Conservation (phyloP, 2,113 vertebrate genomes). For the Alouatta palliata region DNA sequence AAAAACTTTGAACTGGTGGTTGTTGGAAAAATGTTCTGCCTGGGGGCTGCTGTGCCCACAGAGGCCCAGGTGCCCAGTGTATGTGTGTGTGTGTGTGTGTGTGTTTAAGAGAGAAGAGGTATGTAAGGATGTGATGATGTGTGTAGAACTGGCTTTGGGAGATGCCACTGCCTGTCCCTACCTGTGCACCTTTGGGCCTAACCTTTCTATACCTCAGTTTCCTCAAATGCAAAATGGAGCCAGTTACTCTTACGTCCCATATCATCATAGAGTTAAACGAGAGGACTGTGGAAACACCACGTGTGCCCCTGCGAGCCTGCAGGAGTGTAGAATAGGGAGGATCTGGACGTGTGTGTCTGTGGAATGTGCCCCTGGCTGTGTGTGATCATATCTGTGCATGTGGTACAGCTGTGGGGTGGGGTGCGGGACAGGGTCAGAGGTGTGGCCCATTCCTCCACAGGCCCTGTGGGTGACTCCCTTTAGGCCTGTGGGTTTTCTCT, state of each 20-base stretch:
- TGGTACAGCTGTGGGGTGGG: not conserved
- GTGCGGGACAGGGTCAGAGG: not conserved
- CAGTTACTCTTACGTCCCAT: not conserved
- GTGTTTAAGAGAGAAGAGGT: too few relatives aligned
- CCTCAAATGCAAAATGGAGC: not conserved
- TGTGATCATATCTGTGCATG: rapidly evolving
- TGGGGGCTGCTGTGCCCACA: not conserved
- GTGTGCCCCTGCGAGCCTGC: rapidly evolving
- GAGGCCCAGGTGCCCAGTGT: not conserved
- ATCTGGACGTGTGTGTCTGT: rapidly evolving
- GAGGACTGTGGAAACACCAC: not conserved
- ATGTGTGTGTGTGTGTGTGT: too few relatives aligned
- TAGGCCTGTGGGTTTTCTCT: not conserved
- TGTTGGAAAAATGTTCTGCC: not conserved
- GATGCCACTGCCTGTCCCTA: not conserved
- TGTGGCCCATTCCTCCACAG: not conserved
- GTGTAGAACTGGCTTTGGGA: not conserved
- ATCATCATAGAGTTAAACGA: not conserved
- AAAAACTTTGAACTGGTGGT: not conserved
- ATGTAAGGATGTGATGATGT: not conserved
- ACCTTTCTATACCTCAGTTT: not conserved
- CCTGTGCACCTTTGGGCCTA: not conserved
- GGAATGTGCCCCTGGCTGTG: rapidly evolving
- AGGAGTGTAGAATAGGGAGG: not conserved
- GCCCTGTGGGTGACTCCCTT: not conserved